Evolutionary conservation across 2,888 invertebrate species (phyloP).

Genomic region (Synanthedon vespiformis): DNA sequence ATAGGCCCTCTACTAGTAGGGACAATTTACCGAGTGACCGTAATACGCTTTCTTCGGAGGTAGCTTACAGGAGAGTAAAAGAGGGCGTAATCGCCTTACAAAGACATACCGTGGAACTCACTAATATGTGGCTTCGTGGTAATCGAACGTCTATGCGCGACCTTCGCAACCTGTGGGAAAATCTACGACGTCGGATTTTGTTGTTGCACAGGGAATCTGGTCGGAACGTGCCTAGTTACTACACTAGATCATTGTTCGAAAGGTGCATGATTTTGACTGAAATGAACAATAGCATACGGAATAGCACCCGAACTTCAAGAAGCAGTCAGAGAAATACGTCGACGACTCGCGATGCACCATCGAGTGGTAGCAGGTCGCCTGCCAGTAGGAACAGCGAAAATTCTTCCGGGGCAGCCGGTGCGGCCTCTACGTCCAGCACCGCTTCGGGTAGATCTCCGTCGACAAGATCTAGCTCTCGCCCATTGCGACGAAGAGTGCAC

Average conservation of each 20-base stretch:
- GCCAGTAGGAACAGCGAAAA: conserved; percentile 9
- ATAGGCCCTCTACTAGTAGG: conserved; percentile 45
- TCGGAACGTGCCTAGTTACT: conserved; percentile 43
- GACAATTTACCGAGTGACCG: conserved; percentile 39
- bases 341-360: conserved; percentile 16
- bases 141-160: conserved; percentile 62
- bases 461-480: conserved; percentile 21
- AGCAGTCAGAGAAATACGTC: conserved; percentile 18
- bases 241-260: conserved; percentile 50
- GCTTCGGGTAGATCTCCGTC: conserved; percentile 18
- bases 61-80: conserved; percentile 50
- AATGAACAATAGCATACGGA: conserved; percentile 37
- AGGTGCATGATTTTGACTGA: conserved; percentile 57
- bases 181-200: conserved; percentile 71
- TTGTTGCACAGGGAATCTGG: conserved; percentile 62
- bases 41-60: conserved; percentile 35
- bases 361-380: conserved; percentile 11
- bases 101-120: conserved; percentile 43
- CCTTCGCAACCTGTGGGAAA: conserved; percentile 74
- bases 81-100: conserved; percentile 46
- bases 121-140: conserved; percentile 53
- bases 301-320: conserved; percentile 20
- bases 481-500: conserved; percentile 33
- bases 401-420: conserved; percentile 16
- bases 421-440: conserved; percentile 12